Percentiles rank a stretch among this genome's conserved stretches.
phyloP scores from a whole-genome alignment of 1,140 invertebrate genomes.

The Achatina immaculata region DNA sequence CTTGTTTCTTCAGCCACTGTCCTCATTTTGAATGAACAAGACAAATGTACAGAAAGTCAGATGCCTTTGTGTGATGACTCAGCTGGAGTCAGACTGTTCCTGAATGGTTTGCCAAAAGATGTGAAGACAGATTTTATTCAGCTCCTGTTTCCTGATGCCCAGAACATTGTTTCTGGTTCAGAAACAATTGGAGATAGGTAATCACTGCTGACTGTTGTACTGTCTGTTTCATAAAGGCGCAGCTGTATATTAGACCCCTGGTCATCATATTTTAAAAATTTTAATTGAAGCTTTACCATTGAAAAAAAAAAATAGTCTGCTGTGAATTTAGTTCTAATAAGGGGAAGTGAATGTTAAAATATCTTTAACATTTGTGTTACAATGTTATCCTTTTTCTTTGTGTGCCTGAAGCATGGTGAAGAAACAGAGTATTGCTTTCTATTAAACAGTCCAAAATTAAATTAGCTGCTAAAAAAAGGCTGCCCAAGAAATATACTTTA shows the following conservation, averaged over 20 bases:
- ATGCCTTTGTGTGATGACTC: not conserved
- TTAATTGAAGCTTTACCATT: no score
- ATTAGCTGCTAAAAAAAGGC: no score
- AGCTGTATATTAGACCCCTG: no score
- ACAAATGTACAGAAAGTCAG: not conserved
- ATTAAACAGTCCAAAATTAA: no score
- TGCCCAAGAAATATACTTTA: no score
- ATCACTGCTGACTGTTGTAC: not conserved
- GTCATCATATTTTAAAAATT: no score
- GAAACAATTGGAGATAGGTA: not conserved
- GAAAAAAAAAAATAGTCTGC: not conserved
- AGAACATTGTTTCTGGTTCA: not conserved
- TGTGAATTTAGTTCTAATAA: not conserved
- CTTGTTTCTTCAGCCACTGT: slow-evolving; percentile 3
- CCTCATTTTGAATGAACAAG: not conserved
- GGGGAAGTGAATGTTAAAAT: not conserved
- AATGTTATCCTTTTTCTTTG: no score
- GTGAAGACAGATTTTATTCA: slow-evolving; percentile 18
- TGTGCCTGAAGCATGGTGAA: no score
- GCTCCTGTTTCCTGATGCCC: slow-evolving; percentile 18
- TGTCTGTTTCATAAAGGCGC: no score
- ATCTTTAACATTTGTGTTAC: no score
- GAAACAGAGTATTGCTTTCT: no score
- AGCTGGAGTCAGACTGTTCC: not conserved
- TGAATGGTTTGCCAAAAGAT: not conserved